phyloP scores from a whole-genome alignment of 2,797 vertebrate species.

The Pteropus rufus region DNA sequence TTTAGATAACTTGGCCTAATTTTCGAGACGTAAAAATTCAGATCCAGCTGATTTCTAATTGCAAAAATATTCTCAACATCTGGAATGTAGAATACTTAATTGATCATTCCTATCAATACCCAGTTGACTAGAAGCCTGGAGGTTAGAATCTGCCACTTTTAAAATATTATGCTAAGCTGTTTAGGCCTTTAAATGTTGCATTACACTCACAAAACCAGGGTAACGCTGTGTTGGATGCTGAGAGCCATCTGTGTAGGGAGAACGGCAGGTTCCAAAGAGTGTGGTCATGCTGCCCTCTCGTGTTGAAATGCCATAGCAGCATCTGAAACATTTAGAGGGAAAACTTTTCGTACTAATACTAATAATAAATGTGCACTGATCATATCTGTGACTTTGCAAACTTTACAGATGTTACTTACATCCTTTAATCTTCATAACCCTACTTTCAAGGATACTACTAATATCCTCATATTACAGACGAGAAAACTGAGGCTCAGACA shows the following conservation, averaged over 20 bases:
- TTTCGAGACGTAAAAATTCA: conserved; percentile 51
- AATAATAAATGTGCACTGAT: not conserved
- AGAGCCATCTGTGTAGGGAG: conserved; percentile 40
- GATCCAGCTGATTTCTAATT: conserved; percentile 49
- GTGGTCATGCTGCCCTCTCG: conserved; percentile 46
- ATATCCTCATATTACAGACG: not conserved
- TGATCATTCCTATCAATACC: conserved; percentile 39
- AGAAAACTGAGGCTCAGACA: not conserved
- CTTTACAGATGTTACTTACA: not conserved
- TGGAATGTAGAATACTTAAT: conserved; percentile 50
- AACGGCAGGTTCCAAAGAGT: not conserved
- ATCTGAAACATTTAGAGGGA: not conserved
- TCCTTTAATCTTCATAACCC: not conserved
- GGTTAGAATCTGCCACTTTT: conserved; percentile 60
- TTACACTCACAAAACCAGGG: not conserved
- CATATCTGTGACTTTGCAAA: not conserved
- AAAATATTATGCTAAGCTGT: conserved; percentile 57
- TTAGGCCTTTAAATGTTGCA: conserved; percentile 42
- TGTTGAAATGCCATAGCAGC: not conserved
- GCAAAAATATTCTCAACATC: conserved; percentile 66
- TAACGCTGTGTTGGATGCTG: not conserved
- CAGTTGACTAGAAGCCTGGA: conserved; percentile 59
- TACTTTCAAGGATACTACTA: not conserved
- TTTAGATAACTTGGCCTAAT: conserved; percentile 31
- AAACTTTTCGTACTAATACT: not conserved